A percentile compares a stretch with the other conserved stretches of the same genome.
These are phyloP conservation scores for Acipenser ruthenus DNA, from an alignment of 2,797 vertebrate species.

Conservation along the genomic window DNA sequence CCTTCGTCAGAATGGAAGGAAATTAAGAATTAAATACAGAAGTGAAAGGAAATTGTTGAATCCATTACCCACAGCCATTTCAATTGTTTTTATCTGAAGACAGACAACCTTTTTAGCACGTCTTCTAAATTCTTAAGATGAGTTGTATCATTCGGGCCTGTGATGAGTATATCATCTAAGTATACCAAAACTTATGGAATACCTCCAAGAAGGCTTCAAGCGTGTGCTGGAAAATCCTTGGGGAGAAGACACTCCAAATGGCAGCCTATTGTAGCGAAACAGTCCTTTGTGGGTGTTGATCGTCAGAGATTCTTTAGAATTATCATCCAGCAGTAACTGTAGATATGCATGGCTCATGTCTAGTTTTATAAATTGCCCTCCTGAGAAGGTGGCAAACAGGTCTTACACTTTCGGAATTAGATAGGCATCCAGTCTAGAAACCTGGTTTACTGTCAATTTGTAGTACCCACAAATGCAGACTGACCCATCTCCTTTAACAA, in stretches of 20 bases:
- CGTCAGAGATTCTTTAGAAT: not conserved
- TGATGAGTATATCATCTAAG: not conserved
- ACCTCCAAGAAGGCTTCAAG: not conserved
- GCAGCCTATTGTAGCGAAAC: not conserved
- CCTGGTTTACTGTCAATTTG: not conserved
- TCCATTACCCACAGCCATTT: not conserved
- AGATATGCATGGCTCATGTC: not conserved
- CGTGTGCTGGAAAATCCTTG: not conserved
- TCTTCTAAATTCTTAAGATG: too few species aligned
- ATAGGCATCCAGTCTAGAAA: not conserved
- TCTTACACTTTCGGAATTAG: not conserved
- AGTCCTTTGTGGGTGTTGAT: not conserved
- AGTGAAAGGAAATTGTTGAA: conserved; percentile 2
- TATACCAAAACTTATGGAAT: not conserved
- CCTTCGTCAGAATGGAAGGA: not conserved
- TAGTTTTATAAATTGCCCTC: not conserved
- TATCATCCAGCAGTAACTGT: not conserved
- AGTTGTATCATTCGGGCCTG: not conserved
- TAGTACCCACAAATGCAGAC: not conserved
- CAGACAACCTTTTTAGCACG: not conserved
- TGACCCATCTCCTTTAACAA: not conserved
- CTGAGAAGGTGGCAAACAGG: not conserved
- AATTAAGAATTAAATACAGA: not conserved
- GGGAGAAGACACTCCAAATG: not conserved
- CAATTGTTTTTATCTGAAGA: conserved; percentile 3